These are phyloP conservation scores for Cylas formicarius DNA, from an alignment of 1,140 invertebrate genomes.

Conservation along the genomic window DNA sequence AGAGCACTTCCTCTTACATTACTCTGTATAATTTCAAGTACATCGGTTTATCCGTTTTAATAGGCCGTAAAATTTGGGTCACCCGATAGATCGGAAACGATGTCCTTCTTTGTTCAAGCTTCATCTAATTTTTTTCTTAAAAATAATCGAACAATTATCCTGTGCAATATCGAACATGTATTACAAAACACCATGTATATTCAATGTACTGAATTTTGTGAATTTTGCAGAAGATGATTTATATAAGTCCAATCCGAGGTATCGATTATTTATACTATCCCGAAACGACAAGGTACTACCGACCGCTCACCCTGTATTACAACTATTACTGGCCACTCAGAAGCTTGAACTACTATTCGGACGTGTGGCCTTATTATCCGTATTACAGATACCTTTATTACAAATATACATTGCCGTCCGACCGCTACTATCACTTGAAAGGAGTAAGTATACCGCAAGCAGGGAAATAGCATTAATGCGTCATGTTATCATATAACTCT, in stretches of 20 bases:
- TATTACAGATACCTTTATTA: constrained; percentile 25
- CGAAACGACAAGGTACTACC: constrained; percentile 19
- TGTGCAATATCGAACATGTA: constrained; percentile 2
- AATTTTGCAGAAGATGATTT: constrained; percentile 23
- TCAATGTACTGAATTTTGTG: constrained; percentile 3
- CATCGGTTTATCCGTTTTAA: too few relatives aligned
- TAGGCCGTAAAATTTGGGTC: too few relatives aligned
- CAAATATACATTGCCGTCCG: constrained; percentile 23
- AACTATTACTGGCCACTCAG: constrained; percentile 25
- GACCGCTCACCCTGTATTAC: constrained; percentile 22
- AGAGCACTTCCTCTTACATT: too few relatives aligned
- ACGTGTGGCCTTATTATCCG: constrained; percentile 24
- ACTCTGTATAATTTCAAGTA: too few relatives aligned
- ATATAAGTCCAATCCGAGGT: constrained; percentile 22
- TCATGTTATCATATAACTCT: too few relatives aligned
- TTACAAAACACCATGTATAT: neutral
- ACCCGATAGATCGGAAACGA: too few relatives aligned
- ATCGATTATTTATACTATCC: constrained; percentile 22
- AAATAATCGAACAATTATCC: neutral
- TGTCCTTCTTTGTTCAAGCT: too few relatives aligned
- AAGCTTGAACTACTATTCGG: constrained; percentile 21
- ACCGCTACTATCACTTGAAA: constrained; percentile 24
- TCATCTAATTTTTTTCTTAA: neutral
- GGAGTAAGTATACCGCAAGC: constrained; percentile 26
- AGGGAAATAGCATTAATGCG: too few relatives aligned